phyloP scores from a whole-genome alignment of 2,797 vertebrate species.

The Xiphorhynchus erythropygius region DNA sequence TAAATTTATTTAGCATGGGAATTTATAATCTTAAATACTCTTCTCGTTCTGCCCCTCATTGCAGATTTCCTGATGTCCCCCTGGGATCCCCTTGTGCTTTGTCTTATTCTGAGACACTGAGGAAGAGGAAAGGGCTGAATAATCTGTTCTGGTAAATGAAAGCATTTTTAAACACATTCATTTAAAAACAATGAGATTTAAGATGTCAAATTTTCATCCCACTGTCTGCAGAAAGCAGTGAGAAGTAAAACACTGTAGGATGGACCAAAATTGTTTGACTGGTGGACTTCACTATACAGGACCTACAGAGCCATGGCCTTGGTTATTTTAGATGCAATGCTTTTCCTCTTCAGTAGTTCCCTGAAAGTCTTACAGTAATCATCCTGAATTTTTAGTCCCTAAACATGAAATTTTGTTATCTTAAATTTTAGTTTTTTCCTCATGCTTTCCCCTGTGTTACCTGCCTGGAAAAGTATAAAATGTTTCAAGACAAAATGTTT shows the following conservation, averaged over 20 bases:
- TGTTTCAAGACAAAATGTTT: background rate
- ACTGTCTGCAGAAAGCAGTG: background rate
- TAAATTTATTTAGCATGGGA: background rate
- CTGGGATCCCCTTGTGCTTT: background rate
- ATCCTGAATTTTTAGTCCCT: background rate
- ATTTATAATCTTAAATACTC: background rate
- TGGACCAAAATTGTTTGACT: background rate
- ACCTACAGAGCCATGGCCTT: background rate
- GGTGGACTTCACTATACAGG: background rate
- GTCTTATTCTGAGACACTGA: background rate
- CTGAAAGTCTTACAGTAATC: background rate
- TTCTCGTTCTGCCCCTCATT: background rate
- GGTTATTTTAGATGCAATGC: background rate
- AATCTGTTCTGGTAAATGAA: background rate
- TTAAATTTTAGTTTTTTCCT: background rate
- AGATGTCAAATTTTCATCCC: background rate
- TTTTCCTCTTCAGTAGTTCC: background rate
- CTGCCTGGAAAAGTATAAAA: background rate
- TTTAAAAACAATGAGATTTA: background rate
- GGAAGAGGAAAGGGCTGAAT: background rate
- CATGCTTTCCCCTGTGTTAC: background rate
- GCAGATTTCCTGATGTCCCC: background rate
- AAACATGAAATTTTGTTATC: background rate
- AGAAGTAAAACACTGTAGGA: background rate
- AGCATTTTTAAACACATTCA: background rate